A percentile compares a stretch with the other conserved stretches of the same genome.
These are phyloP conservation scores for Sitobion miscanthi DNA, from an alignment of 1,140 invertebrate genomes.

Conservation along the genomic window DNA sequence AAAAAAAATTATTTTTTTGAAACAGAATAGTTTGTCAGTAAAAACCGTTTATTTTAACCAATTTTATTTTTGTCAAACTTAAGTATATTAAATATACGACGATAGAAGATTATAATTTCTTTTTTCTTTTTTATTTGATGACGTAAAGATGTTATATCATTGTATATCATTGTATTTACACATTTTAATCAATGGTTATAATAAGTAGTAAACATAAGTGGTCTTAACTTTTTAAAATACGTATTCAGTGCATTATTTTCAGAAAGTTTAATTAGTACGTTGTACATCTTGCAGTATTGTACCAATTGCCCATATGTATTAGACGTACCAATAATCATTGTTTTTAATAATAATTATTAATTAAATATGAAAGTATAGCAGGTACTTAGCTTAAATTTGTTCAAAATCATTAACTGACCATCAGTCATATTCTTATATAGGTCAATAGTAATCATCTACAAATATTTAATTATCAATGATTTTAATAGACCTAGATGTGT, in stretches of 20 bases:
- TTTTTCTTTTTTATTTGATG: neutral
- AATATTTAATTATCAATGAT: conserved; percentile 7
- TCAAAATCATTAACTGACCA: neutral
- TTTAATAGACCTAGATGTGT: neutral
- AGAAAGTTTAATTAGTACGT: neutral
- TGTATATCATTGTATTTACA: neutral
- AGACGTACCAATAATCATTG: neutral
- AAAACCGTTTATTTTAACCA: neutral
- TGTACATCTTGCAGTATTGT: neutral
- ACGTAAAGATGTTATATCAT: neutral
- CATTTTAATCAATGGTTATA: neutral
- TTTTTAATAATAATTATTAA: neutral
- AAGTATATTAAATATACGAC: neutral
- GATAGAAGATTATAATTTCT: neutral
- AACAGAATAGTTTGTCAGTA: conserved; percentile 2
- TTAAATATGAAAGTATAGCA: neutral
- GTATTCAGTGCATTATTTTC: neutral
- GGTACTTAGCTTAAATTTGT: neutral
- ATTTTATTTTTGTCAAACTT: neutral
- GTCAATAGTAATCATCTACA: neutral
- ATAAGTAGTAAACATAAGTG: neutral
- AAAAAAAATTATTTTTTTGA: neutral
- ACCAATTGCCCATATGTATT: neutral
- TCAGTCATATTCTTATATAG: neutral
- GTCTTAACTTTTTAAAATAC: neutral